Evolutionary conservation across 2,888 invertebrate genomes (phyloP).

Genomic region (Spodoptera exigua): DNA sequence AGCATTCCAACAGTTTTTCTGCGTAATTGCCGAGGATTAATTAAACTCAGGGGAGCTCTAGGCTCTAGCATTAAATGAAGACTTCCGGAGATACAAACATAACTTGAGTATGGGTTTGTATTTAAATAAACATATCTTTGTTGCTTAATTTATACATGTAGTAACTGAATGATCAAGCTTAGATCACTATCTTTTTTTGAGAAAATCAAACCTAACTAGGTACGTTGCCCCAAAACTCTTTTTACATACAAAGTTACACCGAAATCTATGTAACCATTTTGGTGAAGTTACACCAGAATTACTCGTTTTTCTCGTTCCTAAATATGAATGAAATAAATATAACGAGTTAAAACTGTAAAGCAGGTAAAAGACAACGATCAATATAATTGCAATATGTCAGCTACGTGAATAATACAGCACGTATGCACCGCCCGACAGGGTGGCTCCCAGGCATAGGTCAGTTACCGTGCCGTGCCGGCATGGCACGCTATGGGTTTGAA

Average conservation of each 20-base stretch:
- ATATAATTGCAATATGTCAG: conserved; percentile 75
- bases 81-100: conserved; percentile 23
- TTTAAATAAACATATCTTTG: conserved; percentile 1
- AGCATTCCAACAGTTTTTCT: conserved; percentile 49
- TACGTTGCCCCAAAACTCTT: too few relatives aligned
- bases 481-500: conserved; percentile 40
- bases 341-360: conserved; percentile 12
- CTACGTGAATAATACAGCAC: conserved; percentile 68
- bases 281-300: too few relatives aligned
- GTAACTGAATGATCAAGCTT: too few relatives aligned
- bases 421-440: conserved; percentile 76
- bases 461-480: conserved; percentile 65
- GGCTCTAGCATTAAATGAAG: conserved; percentile 27
- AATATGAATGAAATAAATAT: conserved; percentile 6
- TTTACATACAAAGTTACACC: too few relatives aligned
- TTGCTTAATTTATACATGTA: neutral
- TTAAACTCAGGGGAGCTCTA: conserved; percentile 36
- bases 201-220: too few relatives aligned
- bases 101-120: neutral
- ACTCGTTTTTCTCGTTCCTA: too few relatives aligned
- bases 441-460: conserved; percentile 79
- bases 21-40: conserved; percentile 50
- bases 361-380: conserved; percentile 63
- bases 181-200: too few relatives aligned
- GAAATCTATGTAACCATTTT: too few relatives aligned